A percentile compares a stretch with the other conserved stretches of the same genome.
phyloP scores from a whole-genome alignment of 2,113 vertebrate species.

The Centrocercus urophasianus region DNA sequence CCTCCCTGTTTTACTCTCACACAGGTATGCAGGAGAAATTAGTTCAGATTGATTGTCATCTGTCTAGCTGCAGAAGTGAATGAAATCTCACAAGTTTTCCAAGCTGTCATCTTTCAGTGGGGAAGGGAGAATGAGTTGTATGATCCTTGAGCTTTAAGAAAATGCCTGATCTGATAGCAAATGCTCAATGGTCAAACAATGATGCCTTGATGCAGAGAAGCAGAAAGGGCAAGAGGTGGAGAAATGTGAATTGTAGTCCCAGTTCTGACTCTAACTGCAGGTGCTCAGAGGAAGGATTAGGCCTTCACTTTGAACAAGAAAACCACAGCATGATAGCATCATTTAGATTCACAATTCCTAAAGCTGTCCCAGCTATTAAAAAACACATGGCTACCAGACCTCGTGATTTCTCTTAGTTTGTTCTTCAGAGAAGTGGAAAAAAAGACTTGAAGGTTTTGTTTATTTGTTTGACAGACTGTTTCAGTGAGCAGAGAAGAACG shows the following conservation, averaged over 20 bases:
- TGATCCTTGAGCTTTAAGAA: not conserved
- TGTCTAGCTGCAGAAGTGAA: not conserved
- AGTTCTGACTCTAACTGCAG: not conserved
- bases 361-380: not conserved
- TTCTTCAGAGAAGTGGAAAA: not conserved
- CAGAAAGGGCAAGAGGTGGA: not conserved
- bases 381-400: not conserved
- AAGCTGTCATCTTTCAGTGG: not conserved
- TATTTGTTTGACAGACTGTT: not conserved
- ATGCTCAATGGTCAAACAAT: rapidly evolving
- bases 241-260: not conserved
- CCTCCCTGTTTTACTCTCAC: not conserved
- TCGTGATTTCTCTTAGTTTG: not conserved
- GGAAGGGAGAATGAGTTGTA: not conserved
- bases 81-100: not conserved
- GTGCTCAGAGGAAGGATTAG: not conserved
- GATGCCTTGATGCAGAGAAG: not conserved
- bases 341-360: not conserved
- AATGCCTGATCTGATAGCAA: not conserved
- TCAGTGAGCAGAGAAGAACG: not conserved
- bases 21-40: not conserved
- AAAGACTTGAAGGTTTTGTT: not conserved
- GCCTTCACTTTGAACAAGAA: not conserved
- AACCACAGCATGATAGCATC: not conserved
- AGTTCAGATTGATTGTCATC: not conserved